Conservation (phyloP, 2,888 invertebrate genomes). For the Drosophila macrospina region DNA sequence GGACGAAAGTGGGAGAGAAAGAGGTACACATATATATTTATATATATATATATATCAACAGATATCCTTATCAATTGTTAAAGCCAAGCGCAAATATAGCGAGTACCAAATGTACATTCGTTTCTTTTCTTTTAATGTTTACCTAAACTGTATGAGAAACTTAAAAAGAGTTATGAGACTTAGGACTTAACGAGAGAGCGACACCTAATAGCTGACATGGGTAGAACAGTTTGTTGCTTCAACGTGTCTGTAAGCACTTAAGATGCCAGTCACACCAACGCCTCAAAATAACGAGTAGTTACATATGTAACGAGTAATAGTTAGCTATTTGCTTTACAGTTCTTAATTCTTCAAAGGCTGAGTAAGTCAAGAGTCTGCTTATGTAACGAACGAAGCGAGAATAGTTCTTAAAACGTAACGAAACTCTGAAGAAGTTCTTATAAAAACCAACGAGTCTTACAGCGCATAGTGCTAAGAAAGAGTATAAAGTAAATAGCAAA, state of each 20-base stretch:
- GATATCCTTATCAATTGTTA: slow-evolving; percentile 28
- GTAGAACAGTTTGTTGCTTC: not conserved
- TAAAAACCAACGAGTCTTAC: not conserved
- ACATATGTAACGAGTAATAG: not conserved
- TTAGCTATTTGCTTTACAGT: no score
- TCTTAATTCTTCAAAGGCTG: no score
- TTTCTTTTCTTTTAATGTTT: not conserved
- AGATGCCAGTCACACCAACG: not conserved
- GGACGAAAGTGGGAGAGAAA: slow-evolving; percentile 54
- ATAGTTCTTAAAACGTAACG: not conserved
- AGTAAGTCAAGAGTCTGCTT: no score
- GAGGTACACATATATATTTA: slow-evolving; percentile 51
- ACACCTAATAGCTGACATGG: not conserved
- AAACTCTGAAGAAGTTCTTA: not conserved
- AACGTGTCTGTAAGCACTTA: not conserved
- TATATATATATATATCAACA: slow-evolving; percentile 9
- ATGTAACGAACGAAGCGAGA: no score
- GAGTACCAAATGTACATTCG: slow-evolving; percentile 36
- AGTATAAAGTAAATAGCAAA: no score
- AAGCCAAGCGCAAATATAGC: slow-evolving; percentile 61
- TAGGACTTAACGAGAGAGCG: slow-evolving; percentile 14
- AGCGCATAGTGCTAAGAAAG: not conserved
- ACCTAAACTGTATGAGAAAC: slow-evolving; percentile 5
- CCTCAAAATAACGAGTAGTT: slow-evolving; percentile 1
- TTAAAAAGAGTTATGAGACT: slow-evolving; percentile 15